Evolutionary conservation across 2,113 vertebrate species (phyloP).

Genomic region (Eretmochelys imbricata): DNA sequence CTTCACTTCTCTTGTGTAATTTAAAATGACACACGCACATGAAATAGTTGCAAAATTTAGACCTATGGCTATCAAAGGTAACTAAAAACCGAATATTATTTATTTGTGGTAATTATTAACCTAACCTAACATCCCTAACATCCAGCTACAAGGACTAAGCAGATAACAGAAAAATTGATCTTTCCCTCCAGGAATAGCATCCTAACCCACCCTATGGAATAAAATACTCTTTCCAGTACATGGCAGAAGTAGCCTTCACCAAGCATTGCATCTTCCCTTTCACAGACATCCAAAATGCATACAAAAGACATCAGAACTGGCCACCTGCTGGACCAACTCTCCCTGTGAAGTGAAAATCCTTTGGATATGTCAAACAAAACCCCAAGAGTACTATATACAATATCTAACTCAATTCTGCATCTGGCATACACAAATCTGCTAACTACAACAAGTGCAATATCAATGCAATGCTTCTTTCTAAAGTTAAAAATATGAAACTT

Average conservation of each 20-base stretch:
- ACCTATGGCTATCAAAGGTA: neutral
- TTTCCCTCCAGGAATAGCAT: neutral
- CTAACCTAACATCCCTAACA: neutral
- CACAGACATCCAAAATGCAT: neutral
- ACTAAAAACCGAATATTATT: neutral
- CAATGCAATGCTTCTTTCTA: neutral
- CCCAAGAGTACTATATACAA: constrained; percentile 21
- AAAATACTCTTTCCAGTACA: fast-evolving
- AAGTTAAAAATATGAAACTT: neutral
- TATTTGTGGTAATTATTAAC: constrained; percentile 2
- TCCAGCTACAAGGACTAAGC: neutral
- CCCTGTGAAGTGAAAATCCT: constrained; percentile 39
- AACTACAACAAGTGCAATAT: neutral
- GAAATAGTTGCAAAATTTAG: neutral
- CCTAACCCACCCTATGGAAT: neutral
- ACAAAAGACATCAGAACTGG: neutral
- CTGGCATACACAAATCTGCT: neutral
- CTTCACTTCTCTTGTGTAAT: fast-evolving
- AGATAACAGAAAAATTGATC: neutral
- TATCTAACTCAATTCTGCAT: neutral
- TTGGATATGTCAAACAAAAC: constrained; percentile 42
- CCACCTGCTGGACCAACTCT: constrained; percentile 17
- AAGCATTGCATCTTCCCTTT: neutral
- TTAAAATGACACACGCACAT: neutral
- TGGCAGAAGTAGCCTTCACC: constrained; percentile 1